Conservation (phyloP, 30 jellyfish, hydroid and myxozoan species). For the Turritopsis rubra region DNA sequence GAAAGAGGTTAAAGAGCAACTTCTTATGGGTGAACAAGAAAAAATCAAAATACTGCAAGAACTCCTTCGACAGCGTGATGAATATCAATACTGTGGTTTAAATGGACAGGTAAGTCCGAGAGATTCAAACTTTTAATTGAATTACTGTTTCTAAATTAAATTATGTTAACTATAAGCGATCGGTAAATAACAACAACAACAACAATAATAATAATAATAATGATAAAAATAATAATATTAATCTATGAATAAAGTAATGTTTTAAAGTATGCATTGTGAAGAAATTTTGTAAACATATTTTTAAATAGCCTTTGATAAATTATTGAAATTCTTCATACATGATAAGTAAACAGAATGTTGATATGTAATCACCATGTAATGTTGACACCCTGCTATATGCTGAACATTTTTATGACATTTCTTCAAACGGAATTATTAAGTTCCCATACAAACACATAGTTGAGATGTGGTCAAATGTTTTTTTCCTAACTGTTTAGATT, state of each 20-base stretch:
- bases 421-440: neutral
- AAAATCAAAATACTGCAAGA: slow-evolving; percentile 58
- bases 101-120: slow-evolving; percentile 21
- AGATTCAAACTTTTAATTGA: neutral
- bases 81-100: slow-evolving; percentile 12
- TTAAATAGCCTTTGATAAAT: neutral
- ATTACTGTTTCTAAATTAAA: neutral
- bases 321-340: neutral
- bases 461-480: neutral
- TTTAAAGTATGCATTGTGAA: neutral
- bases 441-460: neutral
- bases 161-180: neutral
- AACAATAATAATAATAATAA: no score
- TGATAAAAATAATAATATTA: neutral
- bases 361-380: neutral
- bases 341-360: neutral
- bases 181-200: neutral
- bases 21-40: slow-evolving; percentile 86
- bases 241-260: no score
- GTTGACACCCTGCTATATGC: neutral
- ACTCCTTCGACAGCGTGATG: slow-evolving; percentile 60
- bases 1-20: slow-evolving; percentile 58
- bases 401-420: neutral
- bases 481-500: neutral
- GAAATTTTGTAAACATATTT: neutral